Evolutionary conservation across 2,888 invertebrate genomes (phyloP), one percentile per base, ranked within the genome.

Genomic region (Margaritifera margaritifera): DNA sequence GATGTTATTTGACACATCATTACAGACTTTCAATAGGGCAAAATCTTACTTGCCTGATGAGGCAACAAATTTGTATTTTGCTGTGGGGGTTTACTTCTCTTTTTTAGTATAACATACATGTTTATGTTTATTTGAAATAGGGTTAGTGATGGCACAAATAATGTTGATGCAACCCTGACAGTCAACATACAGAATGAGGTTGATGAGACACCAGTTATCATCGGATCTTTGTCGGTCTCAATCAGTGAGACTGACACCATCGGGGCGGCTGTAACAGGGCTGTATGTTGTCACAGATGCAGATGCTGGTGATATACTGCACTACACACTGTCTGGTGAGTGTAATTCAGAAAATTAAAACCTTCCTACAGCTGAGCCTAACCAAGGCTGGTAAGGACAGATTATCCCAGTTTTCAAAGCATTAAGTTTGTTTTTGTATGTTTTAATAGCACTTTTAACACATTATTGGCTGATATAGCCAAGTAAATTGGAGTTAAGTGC

Each of bases 121-220:
- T 42, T 11, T 2, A 1, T 42, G 42, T 42, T 42, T 42, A 19
- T 52, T 24, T 57, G 50, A 5, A 56, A 56, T 25, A 67, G 56
- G 20, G 67, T 55, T 20, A 25, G 31, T 24, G 24, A 19, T n/a
- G 67, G 42, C 15, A n/a, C 53, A 8, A 20, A 20, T 4, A 22
- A 31, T 19, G 59, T 27, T 5, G 52, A 54, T 54, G 66, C 53
- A 15, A 50, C 55, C 0, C 24, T 73, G 56, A 71, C 63, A 18
- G 64, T 77, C 0, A 63, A 54, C 20, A 50, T 75, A 20, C 11
- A 51, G n/a, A 67, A 77, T 56, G 65, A 69, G 1, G 73, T 66
- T 64, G 77, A 77, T 27, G 64, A 73, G n/a, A 59, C 50, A 1
- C 77, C 74, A 5, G 60, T 58, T 24, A 64, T 69, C 50, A 56